These are phyloP conservation scores for Heteronetta atricapilla DNA, from an alignment of 2,113 vertebrate species.

Conservation along the genomic window DNA sequence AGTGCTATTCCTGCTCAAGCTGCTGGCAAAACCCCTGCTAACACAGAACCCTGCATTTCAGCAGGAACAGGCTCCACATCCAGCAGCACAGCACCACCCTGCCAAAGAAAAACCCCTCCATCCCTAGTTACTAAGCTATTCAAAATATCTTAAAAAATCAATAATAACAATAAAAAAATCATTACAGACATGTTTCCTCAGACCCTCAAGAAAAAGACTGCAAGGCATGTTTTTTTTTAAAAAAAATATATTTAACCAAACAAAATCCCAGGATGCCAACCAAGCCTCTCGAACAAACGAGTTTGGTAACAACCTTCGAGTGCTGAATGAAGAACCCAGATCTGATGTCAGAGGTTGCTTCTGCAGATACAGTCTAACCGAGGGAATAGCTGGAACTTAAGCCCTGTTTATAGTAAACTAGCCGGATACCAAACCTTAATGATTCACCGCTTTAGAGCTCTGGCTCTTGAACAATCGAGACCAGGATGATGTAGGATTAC, in stretches of 20 bases:
- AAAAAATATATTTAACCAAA: neutral
- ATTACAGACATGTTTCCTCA: neutral
- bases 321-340: neutral
- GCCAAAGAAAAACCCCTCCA: conserved; percentile 3
- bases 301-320: conserved; percentile 5
- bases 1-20: neutral
- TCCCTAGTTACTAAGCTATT: neutral
- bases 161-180: no score
- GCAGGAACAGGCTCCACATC: neutral
- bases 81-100: neutral
- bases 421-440: neutral
- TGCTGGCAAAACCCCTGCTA: neutral
- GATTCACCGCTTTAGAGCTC: neutral
- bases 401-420: conserved; percentile 51
- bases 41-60: neutral
- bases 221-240: neutral
- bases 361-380: neutral
- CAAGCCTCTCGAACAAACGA: conserved; percentile 21
- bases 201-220: neutral
- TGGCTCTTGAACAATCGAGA: neutral
- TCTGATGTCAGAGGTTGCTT: neutral
- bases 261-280: neutral
- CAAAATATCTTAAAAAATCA: neutral
- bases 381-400: conserved; percentile 32
- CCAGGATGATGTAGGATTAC: neutral